phyloP scores from a whole-genome alignment of 1,140 invertebrate species.

The Drosophila mojavensis region DNA sequence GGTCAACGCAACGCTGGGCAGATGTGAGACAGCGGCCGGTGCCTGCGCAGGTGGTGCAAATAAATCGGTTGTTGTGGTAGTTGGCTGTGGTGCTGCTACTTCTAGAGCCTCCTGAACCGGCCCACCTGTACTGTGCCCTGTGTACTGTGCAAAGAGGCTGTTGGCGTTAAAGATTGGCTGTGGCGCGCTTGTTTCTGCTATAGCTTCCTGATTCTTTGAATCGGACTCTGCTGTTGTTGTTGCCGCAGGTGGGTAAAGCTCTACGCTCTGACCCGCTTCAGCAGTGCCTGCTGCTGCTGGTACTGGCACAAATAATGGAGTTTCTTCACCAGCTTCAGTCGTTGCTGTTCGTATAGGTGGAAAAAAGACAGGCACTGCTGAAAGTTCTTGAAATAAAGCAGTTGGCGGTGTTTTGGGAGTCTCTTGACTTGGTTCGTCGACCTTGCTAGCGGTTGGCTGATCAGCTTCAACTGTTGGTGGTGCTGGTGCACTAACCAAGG shows the following conservation, averaged over 20 bases:
- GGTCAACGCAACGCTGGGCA: constrained; percentile 13
- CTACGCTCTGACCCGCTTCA: constrained; percentile 11
- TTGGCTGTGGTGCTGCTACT: background rate
- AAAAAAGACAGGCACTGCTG: constrained; percentile 9
- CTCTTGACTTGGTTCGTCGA: background rate
- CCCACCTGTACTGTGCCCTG: background rate
- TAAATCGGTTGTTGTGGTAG: background rate
- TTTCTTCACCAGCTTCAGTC: background rate
- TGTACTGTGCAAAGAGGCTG: constrained; percentile 39
- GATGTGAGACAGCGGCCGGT: background rate
- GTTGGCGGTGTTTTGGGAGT: background rate
- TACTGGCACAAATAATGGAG: constrained; percentile 58
- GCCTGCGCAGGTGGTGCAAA: constrained; percentile 5
- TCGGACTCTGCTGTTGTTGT: background rate
- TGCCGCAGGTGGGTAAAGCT: constrained; percentile 38
- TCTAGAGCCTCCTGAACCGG: background rate
- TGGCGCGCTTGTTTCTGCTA: background rate
- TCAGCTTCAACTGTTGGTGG: constrained; percentile 1
- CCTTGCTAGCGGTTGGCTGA: background rate
- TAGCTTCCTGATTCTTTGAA: background rate
- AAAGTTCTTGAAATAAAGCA: background rate
- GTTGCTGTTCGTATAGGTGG: constrained; percentile 6
- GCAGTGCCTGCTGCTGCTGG: constrained; percentile 35
- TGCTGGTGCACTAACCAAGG: constrained; percentile 15
- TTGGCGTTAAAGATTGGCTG: background rate